Evolutionary conservation across 2,888 invertebrate species (phyloP).

Genomic region (Chalcosyrphus nemorum): DNA sequence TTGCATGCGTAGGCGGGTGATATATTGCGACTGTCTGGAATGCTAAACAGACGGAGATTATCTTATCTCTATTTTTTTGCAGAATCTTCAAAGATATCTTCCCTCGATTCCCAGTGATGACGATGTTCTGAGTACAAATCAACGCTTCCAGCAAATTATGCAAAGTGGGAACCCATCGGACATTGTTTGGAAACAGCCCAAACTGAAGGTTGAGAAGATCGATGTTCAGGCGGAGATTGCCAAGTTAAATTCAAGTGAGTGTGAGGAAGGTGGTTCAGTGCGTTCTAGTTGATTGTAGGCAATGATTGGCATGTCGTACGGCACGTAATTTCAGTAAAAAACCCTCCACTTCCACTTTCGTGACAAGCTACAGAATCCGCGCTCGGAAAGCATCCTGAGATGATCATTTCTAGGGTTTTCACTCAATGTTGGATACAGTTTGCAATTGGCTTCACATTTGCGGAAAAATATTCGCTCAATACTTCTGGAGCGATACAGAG

Average conservation of each 20-base stretch:
- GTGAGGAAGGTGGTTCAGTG: too few species aligned
- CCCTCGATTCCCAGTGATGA: slow-evolving; percentile 75
- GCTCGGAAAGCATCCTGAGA: too few species aligned
- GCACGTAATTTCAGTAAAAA: too few species aligned
- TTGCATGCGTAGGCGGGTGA: slow-evolving; percentile 52
- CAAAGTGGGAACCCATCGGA: slow-evolving; percentile 77
- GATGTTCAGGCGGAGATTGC: slow-evolving; percentile 79
- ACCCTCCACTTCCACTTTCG: too few species aligned
- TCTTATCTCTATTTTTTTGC: not conserved
- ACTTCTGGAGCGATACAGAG: too few species aligned
- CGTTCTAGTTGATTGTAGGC: too few species aligned
- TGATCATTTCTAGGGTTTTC: too few species aligned
- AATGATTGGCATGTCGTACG: too few species aligned
- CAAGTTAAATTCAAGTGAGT: slow-evolving; percentile 80
- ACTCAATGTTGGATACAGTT: too few species aligned
- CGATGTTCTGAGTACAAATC: slow-evolving; percentile 74
- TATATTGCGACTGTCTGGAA: slow-evolving; percentile 7
- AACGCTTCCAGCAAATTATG: slow-evolving; percentile 79
- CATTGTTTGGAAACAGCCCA: slow-evolving; percentile 78
- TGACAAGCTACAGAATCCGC: too few species aligned
- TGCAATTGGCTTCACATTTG: too few species aligned
- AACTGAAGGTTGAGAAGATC: slow-evolving; percentile 75
- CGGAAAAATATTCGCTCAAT: too few species aligned
- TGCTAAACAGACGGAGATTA: not conserved
- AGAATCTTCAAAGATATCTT: slow-evolving; percentile 76